These are phyloP conservation scores for Apus apus DNA, from an alignment of 2,113 vertebrate species.

Conservation along the genomic window DNA sequence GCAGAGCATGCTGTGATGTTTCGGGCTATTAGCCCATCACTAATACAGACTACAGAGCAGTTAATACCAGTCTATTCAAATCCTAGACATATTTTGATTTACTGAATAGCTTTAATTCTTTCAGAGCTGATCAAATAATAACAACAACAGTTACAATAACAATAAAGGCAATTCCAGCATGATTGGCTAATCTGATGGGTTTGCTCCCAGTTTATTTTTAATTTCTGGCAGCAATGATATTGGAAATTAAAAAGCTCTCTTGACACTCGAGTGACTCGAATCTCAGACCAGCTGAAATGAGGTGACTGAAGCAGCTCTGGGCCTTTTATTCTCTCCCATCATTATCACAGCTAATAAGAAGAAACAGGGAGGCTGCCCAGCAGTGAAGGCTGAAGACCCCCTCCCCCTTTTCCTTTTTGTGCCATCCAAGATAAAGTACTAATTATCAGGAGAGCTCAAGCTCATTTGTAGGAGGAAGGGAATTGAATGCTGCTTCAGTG, in stretches of 20 bases:
- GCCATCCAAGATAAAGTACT: conserved; percentile 62
- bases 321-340: conserved; percentile 64
- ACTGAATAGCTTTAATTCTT: conserved; percentile 52
- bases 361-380: conserved; percentile 38
- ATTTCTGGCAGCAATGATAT: conserved; percentile 67
- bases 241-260: conserved; percentile 70
- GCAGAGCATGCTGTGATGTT: not conserved
- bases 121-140: conserved; percentile 58
- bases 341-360: conserved; percentile 64
- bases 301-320: conserved; percentile 66
- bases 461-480: conserved; percentile 66
- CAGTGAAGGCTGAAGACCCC: conserved; percentile 12
- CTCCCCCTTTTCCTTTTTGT: conserved; percentile 15
- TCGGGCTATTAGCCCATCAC: conserved; percentile 38
- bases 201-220: conserved; percentile 67
- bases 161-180: conserved; percentile 53
- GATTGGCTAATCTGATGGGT: conserved; percentile 62
- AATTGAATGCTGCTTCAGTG: conserved; percentile 63
- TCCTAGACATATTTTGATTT: conserved; percentile 39
- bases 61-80: conserved; percentile 49
- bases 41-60: not conserved
- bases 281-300: conserved; percentile 65
- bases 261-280: conserved; percentile 53
- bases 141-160: conserved; percentile 32
- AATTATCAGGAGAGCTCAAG: conserved; percentile 74